Evolutionary conservation across 2,888 invertebrate genomes (phyloP).

Genomic region (Apodemia zela): DNA sequence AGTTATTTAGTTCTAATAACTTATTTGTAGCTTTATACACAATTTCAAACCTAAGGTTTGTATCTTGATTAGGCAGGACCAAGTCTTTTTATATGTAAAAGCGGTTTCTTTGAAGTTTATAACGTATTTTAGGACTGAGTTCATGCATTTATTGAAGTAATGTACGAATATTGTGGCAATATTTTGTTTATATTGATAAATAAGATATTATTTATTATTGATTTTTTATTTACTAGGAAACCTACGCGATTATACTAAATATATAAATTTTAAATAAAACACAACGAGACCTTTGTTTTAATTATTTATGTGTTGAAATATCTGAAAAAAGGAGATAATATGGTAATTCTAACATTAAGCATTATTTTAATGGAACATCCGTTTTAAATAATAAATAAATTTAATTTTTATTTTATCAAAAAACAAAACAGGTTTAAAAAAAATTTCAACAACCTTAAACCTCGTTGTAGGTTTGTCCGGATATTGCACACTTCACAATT

Average conservation of each 20-base stretch:
- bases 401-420: too few relatives aligned
- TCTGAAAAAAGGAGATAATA: too few relatives aligned
- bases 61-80: slow-evolving; percentile 4
- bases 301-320: too few relatives aligned
- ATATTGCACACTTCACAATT: too few relatives aligned
- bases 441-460: too few relatives aligned
- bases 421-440: too few relatives aligned
- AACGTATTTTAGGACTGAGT: slow-evolving; percentile 11
- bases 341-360: too few relatives aligned
- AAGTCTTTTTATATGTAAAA: background rate
- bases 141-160: slow-evolving; percentile 13
- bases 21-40: slow-evolving; percentile 17
- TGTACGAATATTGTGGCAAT: slow-evolving; percentile 14
- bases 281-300: too few relatives aligned
- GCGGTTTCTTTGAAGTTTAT: background rate
- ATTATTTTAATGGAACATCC: too few relatives aligned
- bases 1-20: slow-evolving; percentile 11
- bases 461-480: too few relatives aligned
- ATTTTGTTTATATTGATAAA: slow-evolving; percentile 34
- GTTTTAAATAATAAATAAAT: too few relatives aligned
- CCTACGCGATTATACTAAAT: background rate
- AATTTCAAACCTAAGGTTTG: slow-evolving; percentile 8
- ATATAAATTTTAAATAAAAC: too few relatives aligned
- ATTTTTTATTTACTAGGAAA: slow-evolving; percentile 24
- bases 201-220: slow-evolving; percentile 25